These are phyloP conservation scores for Corythornis leucogaster DNA, from an alignment of 2,797 vertebrate genomes.

Conservation along the genomic window DNA sequence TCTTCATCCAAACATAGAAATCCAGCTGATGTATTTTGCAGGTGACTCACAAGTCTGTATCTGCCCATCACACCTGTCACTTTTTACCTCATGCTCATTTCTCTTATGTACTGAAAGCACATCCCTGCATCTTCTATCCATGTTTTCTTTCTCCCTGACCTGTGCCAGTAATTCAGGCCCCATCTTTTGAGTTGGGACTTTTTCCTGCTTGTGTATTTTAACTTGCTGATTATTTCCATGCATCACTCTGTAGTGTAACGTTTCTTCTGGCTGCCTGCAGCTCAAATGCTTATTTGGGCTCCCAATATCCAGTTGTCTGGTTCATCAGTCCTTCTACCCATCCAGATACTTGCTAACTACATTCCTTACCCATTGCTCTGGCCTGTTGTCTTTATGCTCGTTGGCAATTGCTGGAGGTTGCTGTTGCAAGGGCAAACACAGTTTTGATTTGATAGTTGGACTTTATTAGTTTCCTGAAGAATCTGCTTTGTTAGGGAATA, in stretches of 20 bases:
- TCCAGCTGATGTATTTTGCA: not conserved
- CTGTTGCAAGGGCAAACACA: not conserved
- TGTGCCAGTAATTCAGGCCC: not conserved
- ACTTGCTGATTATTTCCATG: not conserved
- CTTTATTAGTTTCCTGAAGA: not conserved
- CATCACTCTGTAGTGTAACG: not conserved
- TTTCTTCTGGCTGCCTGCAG: not conserved
- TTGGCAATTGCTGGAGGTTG: not conserved
- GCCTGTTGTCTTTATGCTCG: fast-evolving
- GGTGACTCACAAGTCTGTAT: not conserved
- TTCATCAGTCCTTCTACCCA: not conserved
- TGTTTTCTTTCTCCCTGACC: not conserved
- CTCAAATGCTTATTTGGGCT: not conserved
- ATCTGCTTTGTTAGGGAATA: not conserved
- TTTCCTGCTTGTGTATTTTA: not conserved
- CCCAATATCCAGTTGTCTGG: not conserved
- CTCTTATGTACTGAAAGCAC: not conserved
- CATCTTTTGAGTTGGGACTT: not conserved
- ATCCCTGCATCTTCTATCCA: not conserved
- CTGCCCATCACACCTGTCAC: not conserved
- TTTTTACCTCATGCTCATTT: not conserved
- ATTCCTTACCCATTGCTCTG: not conserved
- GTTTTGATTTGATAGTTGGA: not conserved
- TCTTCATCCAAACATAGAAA: not conserved
- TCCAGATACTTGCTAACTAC: not conserved